Base-by-base conservation (phyloP, 2,797 vertebrate species). In the Gephyroberyx darwinii region DNA sequence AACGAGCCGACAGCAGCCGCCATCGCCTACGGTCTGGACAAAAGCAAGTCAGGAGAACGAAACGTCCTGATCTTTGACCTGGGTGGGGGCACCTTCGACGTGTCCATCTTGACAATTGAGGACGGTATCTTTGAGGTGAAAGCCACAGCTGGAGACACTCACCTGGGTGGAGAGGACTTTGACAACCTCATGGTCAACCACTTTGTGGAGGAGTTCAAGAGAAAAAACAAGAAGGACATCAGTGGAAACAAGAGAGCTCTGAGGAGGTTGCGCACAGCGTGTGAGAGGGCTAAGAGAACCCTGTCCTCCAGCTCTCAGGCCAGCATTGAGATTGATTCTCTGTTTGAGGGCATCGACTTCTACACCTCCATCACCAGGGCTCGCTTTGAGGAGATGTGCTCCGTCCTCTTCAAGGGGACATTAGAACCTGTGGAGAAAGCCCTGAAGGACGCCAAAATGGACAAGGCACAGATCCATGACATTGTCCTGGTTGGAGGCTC, bases 241-340 rank as follows among this genome's bases (percentile, higher is more conserved):
- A 82, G 84, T 62, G 76, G 74, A 53, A 84, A 85, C 83, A 87
- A 88, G 81, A 80, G 81, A 65, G 79, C 81, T 19, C n/a, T 89
- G 78, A 85, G 85, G 74, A 84, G 87, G 78, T 75, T 89, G 75
- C 75, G 81, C 57, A 88, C 85, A 8, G 86, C 84, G 14, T 85
- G 86, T 22, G 86, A 88, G 72, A 79, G 81, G 73, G 81, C 86
- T 71, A 89, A 89, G 83, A 84, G 84, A 13, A 89, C 86, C 4
- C 75, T 89, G 83, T 89, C 88, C 65, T 88, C 86, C 81, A 89
- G 88, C 84, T 82, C 84, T 53, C 86, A 88, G 86, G 84, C 88
- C 84, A 85, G 79, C 84, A 75, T 88, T 0, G 86, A 89, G 78
- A 84, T 89, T 1, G 84, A 88, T 8, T 89, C 86, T 43, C 70